Percentiles rank a stretch among this genome's conserved stretches.
These are phyloP conservation scores for Mixornis gularis DNA, from an alignment of 2,113 vertebrate species.

Conservation along the genomic window DNA sequence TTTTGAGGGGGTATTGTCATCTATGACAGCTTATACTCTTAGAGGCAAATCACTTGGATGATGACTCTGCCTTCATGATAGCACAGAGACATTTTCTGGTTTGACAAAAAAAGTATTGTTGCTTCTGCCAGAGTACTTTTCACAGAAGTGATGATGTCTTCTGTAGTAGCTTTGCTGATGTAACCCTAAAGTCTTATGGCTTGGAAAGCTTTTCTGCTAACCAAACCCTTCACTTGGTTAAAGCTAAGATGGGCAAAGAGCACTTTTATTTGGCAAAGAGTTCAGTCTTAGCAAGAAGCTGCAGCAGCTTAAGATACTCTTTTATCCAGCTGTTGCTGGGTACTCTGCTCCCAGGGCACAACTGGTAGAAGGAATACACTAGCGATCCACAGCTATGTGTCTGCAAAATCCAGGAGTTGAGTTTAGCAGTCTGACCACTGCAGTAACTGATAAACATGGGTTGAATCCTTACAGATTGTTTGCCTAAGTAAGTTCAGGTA, in stretches of 20 bases:
- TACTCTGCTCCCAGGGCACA: not conserved
- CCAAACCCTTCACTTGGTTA: not conserved
- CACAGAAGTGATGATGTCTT: not conserved
- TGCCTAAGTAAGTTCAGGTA: not conserved
- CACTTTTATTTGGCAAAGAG: not conserved
- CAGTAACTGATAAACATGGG: not conserved
- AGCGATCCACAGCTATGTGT: fast-evolving
- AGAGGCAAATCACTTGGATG: not conserved
- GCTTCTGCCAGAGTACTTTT: not conserved
- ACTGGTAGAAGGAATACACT: not conserved
- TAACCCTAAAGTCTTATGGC: not conserved
- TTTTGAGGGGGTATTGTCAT: not conserved
- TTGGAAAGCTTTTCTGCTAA: not conserved
- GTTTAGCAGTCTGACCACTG: not conserved
- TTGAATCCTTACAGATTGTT: not conserved
- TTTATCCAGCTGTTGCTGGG: not conserved
- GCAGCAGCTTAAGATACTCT: not conserved
- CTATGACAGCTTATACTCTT: not conserved
- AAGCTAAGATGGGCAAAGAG: not conserved
- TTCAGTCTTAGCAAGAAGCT: not conserved
- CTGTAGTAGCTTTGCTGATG: not conserved
- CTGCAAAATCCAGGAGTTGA: not conserved
- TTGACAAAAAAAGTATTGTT: not conserved
- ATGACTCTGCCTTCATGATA: not conserved
- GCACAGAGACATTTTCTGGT: not conserved